Percentiles rank a stretch among this genome's conserved stretches.
These are phyloP conservation scores for Diprion similis DNA, from an alignment of 1,140 invertebrate genomes.

Conservation along the genomic window DNA sequence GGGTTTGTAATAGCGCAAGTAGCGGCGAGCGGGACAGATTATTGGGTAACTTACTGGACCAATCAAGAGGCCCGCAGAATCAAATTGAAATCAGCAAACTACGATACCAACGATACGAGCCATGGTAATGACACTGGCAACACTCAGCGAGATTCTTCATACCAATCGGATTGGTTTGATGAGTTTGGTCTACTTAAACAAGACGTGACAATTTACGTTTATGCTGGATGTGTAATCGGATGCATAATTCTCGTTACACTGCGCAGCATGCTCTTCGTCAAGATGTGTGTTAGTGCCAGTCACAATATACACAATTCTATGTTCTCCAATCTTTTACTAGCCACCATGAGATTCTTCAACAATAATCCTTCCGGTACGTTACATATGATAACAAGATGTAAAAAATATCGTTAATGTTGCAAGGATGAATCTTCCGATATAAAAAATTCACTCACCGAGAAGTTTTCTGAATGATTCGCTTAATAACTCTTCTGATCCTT, in stretches of 20 bases:
- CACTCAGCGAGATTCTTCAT: no score
- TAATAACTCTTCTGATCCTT: no score
- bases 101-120: no score
- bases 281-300: slow-evolving; percentile 82
- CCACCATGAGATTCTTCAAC: slow-evolving; percentile 87
- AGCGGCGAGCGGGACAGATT: slow-evolving; percentile 76
- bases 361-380: slow-evolving; percentile 75
- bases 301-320: slow-evolving; percentile 82
- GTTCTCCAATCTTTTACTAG: slow-evolving; percentile 78
- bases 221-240: slow-evolving; percentile 46
- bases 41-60: slow-evolving; percentile 82
- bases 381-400: neutral
- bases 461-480: no score
- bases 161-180: slow-evolving; percentile 29
- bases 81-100: slow-evolving; percentile 20
- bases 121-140: no score
- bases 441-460: no score
- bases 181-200: slow-evolving; percentile 39
- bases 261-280: slow-evolving; percentile 76
- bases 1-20: slow-evolving; percentile 73
- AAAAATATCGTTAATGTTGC: slow-evolving; percentile 30
- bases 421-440: neutral
- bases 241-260: slow-evolving; percentile 64
- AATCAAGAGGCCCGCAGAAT: slow-evolving; percentile 56
- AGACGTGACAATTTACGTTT: slow-evolving; percentile 52